Conservation (phyloP, 2,888 invertebrate species). For the Philereme vetulata region DNA sequence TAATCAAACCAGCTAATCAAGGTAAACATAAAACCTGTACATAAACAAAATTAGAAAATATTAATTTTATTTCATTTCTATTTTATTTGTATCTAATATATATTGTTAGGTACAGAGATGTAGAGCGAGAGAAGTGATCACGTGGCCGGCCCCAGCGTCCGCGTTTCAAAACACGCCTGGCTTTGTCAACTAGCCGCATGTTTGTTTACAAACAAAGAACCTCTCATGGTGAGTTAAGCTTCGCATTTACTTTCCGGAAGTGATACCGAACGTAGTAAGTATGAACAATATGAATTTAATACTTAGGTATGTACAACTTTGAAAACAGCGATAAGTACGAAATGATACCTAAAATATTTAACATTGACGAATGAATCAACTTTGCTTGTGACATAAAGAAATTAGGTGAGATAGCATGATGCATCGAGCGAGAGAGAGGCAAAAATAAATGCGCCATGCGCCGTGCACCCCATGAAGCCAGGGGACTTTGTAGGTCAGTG, state of each 20-base stretch:
- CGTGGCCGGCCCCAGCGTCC: slow-evolving; percentile 50
- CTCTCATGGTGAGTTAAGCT: slow-evolving; percentile 36
- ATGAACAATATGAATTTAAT: background rate
- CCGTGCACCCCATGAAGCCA: slow-evolving; percentile 74
- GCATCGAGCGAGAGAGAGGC: slow-evolving; percentile 58
- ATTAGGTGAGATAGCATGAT: slow-evolving; percentile 56
- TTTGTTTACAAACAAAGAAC: slow-evolving; percentile 72
- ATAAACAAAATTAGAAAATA: no score
- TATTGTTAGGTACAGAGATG: background rate
- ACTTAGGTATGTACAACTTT: background rate
- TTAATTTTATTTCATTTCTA: no score
- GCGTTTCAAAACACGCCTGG: slow-evolving; percentile 61
- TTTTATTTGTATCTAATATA: no score
- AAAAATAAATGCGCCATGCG: slow-evolving; percentile 49
- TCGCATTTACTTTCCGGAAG: slow-evolving; percentile 49
- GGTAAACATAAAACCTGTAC: no score
- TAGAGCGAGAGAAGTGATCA: slow-evolving; percentile 41
- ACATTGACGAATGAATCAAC: slow-evolving; percentile 16
- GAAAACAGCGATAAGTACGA: background rate
- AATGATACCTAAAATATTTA: background rate
- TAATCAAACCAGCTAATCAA: no score
- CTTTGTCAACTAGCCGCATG: slow-evolving; percentile 60
- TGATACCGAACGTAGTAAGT: slow-evolving; percentile 4
- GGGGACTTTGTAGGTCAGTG: slow-evolving; percentile 76
- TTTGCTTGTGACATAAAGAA: slow-evolving; percentile 53